These are phyloP conservation scores for Alces alces DNA, from an alignment of 2,113 vertebrate genomes.

Conservation along the genomic window DNA sequence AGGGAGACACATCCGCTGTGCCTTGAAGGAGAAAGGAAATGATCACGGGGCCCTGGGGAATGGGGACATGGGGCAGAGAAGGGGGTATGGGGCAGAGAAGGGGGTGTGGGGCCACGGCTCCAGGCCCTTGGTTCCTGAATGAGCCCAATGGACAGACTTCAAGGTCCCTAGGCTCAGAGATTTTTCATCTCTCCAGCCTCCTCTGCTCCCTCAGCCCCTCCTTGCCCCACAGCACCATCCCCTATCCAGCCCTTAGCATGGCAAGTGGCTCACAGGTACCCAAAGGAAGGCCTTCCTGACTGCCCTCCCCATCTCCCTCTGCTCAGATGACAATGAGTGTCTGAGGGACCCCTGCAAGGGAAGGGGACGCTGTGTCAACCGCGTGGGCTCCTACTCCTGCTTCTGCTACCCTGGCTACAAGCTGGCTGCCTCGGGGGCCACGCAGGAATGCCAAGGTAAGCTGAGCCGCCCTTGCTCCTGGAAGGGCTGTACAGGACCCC, in stretches of 20 bases:
- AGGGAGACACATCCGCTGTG: neutral
- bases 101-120: neutral
- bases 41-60: neutral
- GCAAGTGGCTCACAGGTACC: neutral
- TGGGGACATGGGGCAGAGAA: neutral
- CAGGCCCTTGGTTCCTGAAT: neutral
- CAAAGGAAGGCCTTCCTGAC: neutral
- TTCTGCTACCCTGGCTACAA: slow-evolving; percentile 89
- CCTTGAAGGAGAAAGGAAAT: neutral
- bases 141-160: neutral
- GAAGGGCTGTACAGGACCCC: neutral
- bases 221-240: neutral
- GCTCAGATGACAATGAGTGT: slow-evolving; percentile 91
- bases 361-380: slow-evolving; percentile 90
- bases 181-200: neutral
- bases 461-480: neutral
- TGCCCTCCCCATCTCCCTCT: slow-evolving; percentile 8
- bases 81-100: neutral
- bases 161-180: neutral
- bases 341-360: slow-evolving; percentile 86
- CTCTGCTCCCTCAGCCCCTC: neutral
- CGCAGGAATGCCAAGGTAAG: slow-evolving; percentile 92
- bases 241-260: neutral
- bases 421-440: slow-evolving; percentile 80
- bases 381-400: slow-evolving; percentile 89